Evolutionary conservation across 2,797 vertebrate genomes (phyloP), one percentile per base, ranked within the genome.

Genomic region (Leptatherina wallacei): DNA sequence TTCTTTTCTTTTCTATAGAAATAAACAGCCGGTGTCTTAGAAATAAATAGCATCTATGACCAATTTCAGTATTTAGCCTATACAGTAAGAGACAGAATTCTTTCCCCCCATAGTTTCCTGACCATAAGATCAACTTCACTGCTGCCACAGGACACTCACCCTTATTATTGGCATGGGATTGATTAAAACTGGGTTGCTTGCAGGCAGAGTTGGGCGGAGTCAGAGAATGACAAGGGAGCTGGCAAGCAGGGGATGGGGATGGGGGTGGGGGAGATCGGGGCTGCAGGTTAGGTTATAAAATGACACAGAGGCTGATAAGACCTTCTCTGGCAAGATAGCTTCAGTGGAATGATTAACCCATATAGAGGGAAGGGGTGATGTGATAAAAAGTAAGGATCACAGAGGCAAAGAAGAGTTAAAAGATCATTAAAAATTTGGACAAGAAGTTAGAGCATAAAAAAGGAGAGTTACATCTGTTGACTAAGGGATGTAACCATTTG

Each of bases 301-400:
- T 96, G 96, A 97, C 96, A 97, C 96, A 95, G 92, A 84, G 90
- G 88, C 90, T 96, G 98, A 99, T 99, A 99, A 99, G 96, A 93
- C 88, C 88, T 85, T 72, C 94, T 94, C 89, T 94, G 93, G 92
- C 93, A 95, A 85, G 96, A 97, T 96, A 97, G 93, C 91, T 93
- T 79, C 81, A 80, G 87, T 95, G 92, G 91, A 99, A 99, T 99
- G 93, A 98, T 99, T 99, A 99, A 99, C 98, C 90, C 85, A 79
- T 18, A 60, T 64, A 65, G 66, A 76, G 59, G 68, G 80, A 68
- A 88, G 85, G 68, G 22, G 35, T 40, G 58, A 29, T 62, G 47
- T 57, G 64, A 35, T 30, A 35, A 74, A 80, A 83, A 59, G 56
- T 70, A 68, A 68, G 67, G 67, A 60, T 52, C 58, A 74, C 33